A percentile compares a stretch with the other conserved stretches of the same genome.
Conservation (phyloP, 1,140 invertebrate genomes). For the Drosophila persimilis region DNA sequence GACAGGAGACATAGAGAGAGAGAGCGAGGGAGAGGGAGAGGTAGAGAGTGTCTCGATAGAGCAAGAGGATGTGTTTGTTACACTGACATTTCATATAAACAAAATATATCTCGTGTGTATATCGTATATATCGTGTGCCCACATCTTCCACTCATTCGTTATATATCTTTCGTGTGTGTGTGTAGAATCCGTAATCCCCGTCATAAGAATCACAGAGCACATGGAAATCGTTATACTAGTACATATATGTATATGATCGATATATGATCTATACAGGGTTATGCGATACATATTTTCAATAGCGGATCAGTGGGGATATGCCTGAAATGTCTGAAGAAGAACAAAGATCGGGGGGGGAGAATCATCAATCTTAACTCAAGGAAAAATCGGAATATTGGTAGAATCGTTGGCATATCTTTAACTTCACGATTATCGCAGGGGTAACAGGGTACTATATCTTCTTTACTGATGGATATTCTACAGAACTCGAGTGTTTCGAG, state of each 20-base stretch:
- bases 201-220: constrained; percentile 27
- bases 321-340: no score
- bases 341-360: no score
- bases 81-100: constrained; percentile 70
- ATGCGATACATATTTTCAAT: no score
- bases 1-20: constrained; percentile 13
- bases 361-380: no score
- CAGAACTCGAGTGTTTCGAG: no score
- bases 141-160: constrained; percentile 18
- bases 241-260: neutral
- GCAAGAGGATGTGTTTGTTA: constrained; percentile 54
- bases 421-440: no score
- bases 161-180: constrained; percentile 9
- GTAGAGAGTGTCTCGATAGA: neutral
- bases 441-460: no score
- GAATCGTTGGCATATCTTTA: no score
- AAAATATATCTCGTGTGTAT: constrained; percentile 30
- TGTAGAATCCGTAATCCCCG: constrained; percentile 19
- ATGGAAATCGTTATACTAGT: constrained; percentile 40
- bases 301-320: no score
- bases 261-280: no score
- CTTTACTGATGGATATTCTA: no score
- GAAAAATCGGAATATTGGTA: no score
- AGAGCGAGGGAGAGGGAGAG: neutral
- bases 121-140: constrained; percentile 21